Base-by-base conservation (phyloP, 2,888 invertebrate genomes). In the Yponomeuta cagnagella region DNA sequence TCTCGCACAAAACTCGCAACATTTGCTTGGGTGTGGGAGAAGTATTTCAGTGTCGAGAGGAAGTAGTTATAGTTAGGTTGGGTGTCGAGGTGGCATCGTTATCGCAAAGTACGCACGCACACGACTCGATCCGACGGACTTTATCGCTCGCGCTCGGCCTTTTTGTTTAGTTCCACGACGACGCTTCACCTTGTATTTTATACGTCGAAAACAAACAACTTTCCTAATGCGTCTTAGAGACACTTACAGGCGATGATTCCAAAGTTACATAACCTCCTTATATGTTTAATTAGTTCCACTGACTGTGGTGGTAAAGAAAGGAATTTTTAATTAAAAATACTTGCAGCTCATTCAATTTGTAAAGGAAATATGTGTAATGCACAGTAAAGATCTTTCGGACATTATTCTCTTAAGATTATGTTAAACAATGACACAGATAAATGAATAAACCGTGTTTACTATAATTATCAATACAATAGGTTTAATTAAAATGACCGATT, bases 61-160 rank as follows among this genome's bases (percentile, higher is more conserved):
- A 82, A 79, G 82, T 90, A 90, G 87, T 81, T 90, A 90, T 91
- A 91, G 90, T 85, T 90, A 90, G 89, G 90, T 91, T 83, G 85
- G 77, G 77, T 83, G 89, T 89, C 86, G 90, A 86, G 90, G 89
- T 90, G 91, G 90, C 90, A 89, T 85, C 82, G 85, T 88, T 88
- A 87, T 84, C 82, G 80, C 82, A 81, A 81, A 58, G 15, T 58
- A 58, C 12, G 15, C 15, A 58, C 52, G 52, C 52, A 58, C 15
- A 15, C 82, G 84, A 80, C 80, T 81, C 81, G 82, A 86, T 84
- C 76, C 75, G 12, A 76, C 78, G 78, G 79, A 83, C 80, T 86
- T 86, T 90, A 89, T 88, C 90, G 86, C 79, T 71, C 73, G 75
- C 73, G 75, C 73, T 81, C 76, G 80, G 52, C 1, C 15, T 31